phyloP scores from a whole-genome alignment of 2,888 invertebrate species.

The Lasioglossum lativentre region DNA sequence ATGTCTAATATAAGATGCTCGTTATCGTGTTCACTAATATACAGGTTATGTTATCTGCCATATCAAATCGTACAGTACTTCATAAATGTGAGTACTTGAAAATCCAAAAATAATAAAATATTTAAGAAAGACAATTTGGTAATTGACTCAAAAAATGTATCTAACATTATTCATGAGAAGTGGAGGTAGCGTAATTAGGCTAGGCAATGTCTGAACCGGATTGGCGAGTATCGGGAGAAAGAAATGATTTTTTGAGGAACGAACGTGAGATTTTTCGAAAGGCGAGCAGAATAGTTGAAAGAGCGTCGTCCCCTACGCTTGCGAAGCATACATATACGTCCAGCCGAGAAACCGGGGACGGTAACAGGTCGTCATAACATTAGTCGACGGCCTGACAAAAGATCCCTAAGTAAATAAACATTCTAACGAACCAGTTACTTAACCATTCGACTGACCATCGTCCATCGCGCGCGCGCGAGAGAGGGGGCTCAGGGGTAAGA shows the following conservation, averaged over 20 bases:
- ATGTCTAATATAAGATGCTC: no score
- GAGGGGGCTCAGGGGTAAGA: no score
- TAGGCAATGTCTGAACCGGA: not conserved
- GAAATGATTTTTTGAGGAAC: not conserved
- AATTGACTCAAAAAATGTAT: not conserved
- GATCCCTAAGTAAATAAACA: constrained; percentile 83
- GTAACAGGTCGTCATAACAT: constrained; percentile 84
- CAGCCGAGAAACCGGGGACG: constrained; percentile 69
- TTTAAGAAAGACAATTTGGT: not conserved
- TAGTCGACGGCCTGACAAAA: constrained; percentile 80
- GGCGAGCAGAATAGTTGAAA: constrained; percentile 66
- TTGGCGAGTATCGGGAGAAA: not conserved
- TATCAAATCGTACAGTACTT: no score
- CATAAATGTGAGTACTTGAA: no score
- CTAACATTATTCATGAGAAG: not conserved
- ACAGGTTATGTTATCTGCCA: no score
- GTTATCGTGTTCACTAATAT: no score
- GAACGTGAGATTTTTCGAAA: constrained; percentile 59
- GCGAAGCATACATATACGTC: constrained; percentile 74
- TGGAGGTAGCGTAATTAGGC: not conserved
- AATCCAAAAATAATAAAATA: no score
- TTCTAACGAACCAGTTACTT: constrained; percentile 84
- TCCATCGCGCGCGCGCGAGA: constrained; percentile 47
- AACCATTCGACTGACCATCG: constrained; percentile 75
- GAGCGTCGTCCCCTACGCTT: constrained; percentile 56